Evolutionary conservation across 2,888 invertebrate species (phyloP).

Genomic region (Seira sanloemensis): DNA sequence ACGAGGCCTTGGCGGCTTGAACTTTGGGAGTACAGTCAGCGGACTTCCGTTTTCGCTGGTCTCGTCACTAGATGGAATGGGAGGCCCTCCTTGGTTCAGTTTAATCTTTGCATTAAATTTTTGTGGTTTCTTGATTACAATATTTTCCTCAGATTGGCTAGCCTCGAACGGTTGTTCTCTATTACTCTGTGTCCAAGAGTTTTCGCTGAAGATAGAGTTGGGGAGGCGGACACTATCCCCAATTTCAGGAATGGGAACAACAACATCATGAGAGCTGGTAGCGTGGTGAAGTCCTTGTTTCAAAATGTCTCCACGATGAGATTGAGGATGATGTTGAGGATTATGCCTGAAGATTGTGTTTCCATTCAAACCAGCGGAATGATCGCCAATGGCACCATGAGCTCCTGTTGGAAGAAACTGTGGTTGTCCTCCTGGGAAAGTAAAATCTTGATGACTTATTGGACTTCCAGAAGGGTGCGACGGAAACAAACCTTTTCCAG

Average conservation of each 20-base stretch:
- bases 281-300: slow-evolving; percentile 1
- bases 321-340: slow-evolving; percentile 49
- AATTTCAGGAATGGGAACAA: slow-evolving; percentile 68
- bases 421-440: not conserved
- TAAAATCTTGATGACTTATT: not conserved
- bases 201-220: slow-evolving; percentile 63
- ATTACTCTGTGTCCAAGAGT: slow-evolving; percentile 61
- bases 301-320: slow-evolving; percentile 26
- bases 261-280: slow-evolving; percentile 52
- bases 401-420: slow-evolving; percentile 14
- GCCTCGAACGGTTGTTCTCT: slow-evolving; percentile 40
- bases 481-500: not conserved
- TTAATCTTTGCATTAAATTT: slow-evolving; percentile 63
- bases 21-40: slow-evolving; percentile 51
- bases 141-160: slow-evolving; percentile 69
- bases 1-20: slow-evolving; percentile 35
- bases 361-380: slow-evolving; percentile 50
- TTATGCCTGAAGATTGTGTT: slow-evolving; percentile 72
- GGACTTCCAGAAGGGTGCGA: not conserved
- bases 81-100: slow-evolving; percentile 4
- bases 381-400: not conserved
- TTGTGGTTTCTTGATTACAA: slow-evolving; percentile 69
- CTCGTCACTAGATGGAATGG: slow-evolving; percentile 35
- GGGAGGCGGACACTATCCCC: slow-evolving; percentile 66
- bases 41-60: slow-evolving; percentile 31